Evolutionary conservation across 2,797 vertebrate species (phyloP), one percentile per base, ranked within the genome.

Genomic region (Allobates femoralis): DNA sequence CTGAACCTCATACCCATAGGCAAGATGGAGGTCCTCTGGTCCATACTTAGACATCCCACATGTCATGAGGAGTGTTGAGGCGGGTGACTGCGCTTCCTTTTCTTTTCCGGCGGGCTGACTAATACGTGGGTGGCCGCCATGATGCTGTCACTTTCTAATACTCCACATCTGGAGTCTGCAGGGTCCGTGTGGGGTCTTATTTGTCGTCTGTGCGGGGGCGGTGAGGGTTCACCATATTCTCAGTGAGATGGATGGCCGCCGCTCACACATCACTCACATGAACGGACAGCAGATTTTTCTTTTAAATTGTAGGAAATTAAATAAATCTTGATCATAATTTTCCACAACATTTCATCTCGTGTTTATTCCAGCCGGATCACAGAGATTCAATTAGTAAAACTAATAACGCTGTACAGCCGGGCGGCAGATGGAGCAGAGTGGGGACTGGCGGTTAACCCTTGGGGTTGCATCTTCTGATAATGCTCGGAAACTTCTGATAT

Each of bases 311-410:
- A 30, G 28, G 62, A 66, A 66, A 32, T 66, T 15, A 66, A 66
- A 32, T 62, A 62, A 62, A 62, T 28, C 7, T 8, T 62, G 58
- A 62, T 26, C n/a, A 26, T 28, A 62, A 62, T 62, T 62, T 62
- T 69, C 66, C 66, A 37, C 34, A 16, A 15, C 18, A 28, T 69
- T 69, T 69, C 66, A 69, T 34, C 62, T 66, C 4, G 16, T 66
- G 62, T 66, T 66, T 66, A 66, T 66, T 66, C 28, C 62, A 8
- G 58, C 10, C n/a, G 5, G 62, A 30, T 15, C 26, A 69, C 30
- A 69, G 16, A 34, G 66, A 69, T 34, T 37, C 30, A 69, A 69
- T 69, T 69, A 69, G 66, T 21, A 69, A 37, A 34, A 69, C 32
- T 34, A 69, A 69, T 69, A 69, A 34, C 28, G 18, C 32, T 1